phyloP scores from a whole-genome alignment of 2,797 vertebrate species.

The Craterocephalus amniculus region DNA sequence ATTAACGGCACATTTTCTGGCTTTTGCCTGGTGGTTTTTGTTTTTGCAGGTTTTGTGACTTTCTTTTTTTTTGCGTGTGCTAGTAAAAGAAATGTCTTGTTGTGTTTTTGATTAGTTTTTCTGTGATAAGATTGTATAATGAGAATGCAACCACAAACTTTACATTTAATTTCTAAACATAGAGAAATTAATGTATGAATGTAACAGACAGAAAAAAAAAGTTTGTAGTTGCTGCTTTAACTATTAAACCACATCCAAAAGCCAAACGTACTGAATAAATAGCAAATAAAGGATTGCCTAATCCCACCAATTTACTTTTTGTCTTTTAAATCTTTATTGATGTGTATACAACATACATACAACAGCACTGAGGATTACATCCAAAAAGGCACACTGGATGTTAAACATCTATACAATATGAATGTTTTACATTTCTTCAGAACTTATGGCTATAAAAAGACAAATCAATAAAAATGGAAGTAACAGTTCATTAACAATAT shows the following conservation, averaged over 20 bases:
- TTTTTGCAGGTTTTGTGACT: conserved; percentile 1
- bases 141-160: conserved; percentile 5
- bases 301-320: too few relatives aligned
- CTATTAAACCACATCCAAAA: neutral
- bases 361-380: too few relatives aligned
- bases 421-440: too few relatives aligned
- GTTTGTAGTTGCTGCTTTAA: neutral
- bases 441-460: too few relatives aligned
- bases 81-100: neutral
- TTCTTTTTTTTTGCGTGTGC: neutral
- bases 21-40: neutral
- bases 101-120: neutral
- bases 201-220: conserved; percentile 9
- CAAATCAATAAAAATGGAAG: too few relatives aligned
- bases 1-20: neutral
- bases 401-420: too few relatives aligned
- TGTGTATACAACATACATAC: too few relatives aligned
- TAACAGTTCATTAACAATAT: too few relatives aligned
- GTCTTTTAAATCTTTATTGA: too few relatives aligned
- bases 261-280: too few relatives aligned
- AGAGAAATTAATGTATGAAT: conserved; percentile 6
- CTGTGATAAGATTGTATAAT: neutral
- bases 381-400: too few relatives aligned
- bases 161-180: conserved; percentile 20
- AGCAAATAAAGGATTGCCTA: too few relatives aligned